phyloP scores from a whole-genome alignment of 2,797 vertebrate species.

The Dromococcyx pavoninus region DNA sequence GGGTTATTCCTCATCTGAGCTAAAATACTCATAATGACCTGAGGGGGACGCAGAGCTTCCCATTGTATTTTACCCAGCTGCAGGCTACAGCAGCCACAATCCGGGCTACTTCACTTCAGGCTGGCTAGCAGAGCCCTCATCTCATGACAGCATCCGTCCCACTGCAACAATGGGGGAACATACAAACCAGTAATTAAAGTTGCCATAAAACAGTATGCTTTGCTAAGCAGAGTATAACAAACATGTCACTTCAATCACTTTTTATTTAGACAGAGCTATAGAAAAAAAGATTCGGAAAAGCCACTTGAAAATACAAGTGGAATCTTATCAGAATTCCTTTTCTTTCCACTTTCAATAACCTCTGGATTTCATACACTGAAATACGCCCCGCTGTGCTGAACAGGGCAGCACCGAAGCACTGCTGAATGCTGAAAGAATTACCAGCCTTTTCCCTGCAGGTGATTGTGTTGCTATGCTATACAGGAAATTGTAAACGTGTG shows the following conservation, averaged over 20 bases:
- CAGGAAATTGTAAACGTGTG: background rate
- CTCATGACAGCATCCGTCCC: background rate
- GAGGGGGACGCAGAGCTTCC: background rate
- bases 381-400: background rate
- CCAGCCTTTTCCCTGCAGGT: background rate
- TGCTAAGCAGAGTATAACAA: background rate
- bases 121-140: background rate
- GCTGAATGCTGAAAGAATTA: background rate
- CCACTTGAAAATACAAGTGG: background rate
- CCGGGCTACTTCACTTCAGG: background rate
- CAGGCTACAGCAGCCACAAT: background rate
- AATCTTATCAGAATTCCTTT: background rate
- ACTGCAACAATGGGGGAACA: background rate
- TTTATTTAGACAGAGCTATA: background rate
- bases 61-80: background rate
- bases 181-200: background rate
- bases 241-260: background rate
- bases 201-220: background rate
- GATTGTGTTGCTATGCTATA: background rate
- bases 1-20: background rate
- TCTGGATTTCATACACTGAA: background rate
- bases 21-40: background rate
- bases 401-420: accelerated
- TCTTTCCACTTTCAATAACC: background rate
- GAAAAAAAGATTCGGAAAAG: background rate